Evolutionary conservation across 2,888 invertebrate species (phyloP).

Genomic region (Drymonia ruficornis): DNA sequence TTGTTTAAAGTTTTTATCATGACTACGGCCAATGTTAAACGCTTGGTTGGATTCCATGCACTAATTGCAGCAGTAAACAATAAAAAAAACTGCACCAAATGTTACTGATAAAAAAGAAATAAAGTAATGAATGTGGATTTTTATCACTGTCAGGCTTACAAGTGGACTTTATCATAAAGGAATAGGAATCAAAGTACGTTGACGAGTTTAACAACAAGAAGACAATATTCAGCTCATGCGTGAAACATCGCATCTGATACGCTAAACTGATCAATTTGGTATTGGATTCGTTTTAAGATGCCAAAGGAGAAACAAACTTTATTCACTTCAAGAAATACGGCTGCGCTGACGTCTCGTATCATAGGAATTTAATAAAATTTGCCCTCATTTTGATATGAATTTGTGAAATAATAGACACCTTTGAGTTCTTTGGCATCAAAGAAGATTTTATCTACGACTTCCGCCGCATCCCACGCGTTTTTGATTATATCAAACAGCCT

Average conservation of each 20-base stretch:
- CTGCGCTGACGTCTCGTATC: conserved; percentile 31
- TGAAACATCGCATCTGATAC: conserved; percentile 40
- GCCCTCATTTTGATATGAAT: neutral
- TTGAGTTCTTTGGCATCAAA: conserved; percentile 26
- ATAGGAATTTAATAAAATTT: conserved; percentile 2
- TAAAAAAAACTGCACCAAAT: conserved; percentile 18
- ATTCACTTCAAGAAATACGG: no score
- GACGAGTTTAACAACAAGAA: conserved; percentile 16
- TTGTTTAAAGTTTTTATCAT: conserved; percentile 1
- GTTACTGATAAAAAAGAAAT: conserved; percentile 22
- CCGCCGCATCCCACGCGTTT: conserved; percentile 42
- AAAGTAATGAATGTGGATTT: conserved; percentile 15
- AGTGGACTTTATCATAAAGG: conserved; percentile 9
- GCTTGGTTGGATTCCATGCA: conserved; percentile 22
- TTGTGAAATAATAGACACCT: conserved; percentile 11
- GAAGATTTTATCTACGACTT: conserved; percentile 37
- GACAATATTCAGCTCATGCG: conserved; percentile 30
- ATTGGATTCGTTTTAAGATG: no score
- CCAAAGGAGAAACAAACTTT: no score
- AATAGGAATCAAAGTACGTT: conserved; percentile 23
- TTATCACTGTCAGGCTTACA: conserved; percentile 15
- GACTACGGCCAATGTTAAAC: conserved; percentile 19
- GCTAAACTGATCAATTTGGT: conserved; percentile 22
- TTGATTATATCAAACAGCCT: conserved; percentile 24
- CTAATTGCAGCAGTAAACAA: conserved; percentile 33